A percentile compares a stretch with the other conserved stretches of the same genome.
Evolutionary conservation across 2,113 vertebrate genomes (phyloP).

Genomic region (Setophaga coronata): DNA sequence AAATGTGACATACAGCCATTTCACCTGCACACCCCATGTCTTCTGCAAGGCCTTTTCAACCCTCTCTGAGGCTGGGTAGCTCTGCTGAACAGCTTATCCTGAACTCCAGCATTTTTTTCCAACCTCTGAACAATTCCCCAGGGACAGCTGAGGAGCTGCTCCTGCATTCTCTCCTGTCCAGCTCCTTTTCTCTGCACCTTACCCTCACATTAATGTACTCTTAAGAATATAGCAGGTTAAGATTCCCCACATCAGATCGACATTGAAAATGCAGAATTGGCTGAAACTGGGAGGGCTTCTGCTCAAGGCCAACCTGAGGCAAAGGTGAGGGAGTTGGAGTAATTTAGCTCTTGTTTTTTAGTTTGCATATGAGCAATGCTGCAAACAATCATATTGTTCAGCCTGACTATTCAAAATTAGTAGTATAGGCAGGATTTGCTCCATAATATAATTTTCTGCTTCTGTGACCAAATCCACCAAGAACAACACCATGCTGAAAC

Average conservation of each 20-base stretch:
- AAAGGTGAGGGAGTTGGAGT: not conserved
- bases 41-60: not conserved
- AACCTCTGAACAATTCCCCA: not conserved
- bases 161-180: not conserved
- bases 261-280: not conserved
- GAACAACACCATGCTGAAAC: not conserved
- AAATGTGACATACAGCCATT: not conserved
- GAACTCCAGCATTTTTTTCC: not conserved
- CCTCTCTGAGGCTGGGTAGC: not conserved
- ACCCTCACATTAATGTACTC: not conserved
- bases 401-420: not conserved
- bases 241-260: not conserved
- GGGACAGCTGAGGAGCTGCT: not conserved
- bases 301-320: not conserved
- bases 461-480: not conserved
- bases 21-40: not conserved
- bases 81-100: not conserved
- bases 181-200: not conserved
- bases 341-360: not conserved
- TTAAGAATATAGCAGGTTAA: not conserved
- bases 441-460: not conserved
- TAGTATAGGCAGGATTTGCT: not conserved
- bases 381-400: not conserved
- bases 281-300: not conserved
- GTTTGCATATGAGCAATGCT: not conserved